Percentiles rank a stretch among this genome's conserved stretches.
These are phyloP conservation scores for Microctenopoma steveboyesi DNA, from an alignment of 2,797 vertebrate genomes.

Conservation along the genomic window DNA sequence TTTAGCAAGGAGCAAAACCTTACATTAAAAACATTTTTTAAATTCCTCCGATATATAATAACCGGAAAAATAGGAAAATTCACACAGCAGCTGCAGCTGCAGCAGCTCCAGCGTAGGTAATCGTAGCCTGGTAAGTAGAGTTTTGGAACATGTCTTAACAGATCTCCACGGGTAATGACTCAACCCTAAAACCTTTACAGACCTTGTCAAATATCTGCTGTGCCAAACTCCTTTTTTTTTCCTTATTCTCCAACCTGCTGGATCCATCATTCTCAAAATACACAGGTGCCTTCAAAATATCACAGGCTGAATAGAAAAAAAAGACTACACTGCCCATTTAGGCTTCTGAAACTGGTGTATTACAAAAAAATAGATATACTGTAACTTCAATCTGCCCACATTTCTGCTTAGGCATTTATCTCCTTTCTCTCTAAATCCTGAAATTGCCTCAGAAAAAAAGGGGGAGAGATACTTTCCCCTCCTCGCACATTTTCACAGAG, in stretches of 20 bases:
- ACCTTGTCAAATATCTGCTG: slow-evolving; percentile 67
- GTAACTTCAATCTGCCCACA: slow-evolving; percentile 83
- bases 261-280: slow-evolving; percentile 75
- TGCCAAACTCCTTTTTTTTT: slow-evolving; percentile 45
- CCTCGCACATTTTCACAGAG: slow-evolving; percentile 87
- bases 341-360: slow-evolving; percentile 82
- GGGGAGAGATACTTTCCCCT: slow-evolving; percentile 78
- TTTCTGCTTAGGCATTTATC: slow-evolving; percentile 92
- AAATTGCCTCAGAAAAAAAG: slow-evolving; percentile 91
- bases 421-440: slow-evolving; percentile 96
- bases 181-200: slow-evolving; percentile 75
- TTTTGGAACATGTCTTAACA: slow-evolving; percentile 71
- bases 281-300: slow-evolving; percentile 74
- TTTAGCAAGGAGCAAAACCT: slow-evolving; percentile 24
- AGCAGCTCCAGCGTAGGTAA: slow-evolving; percentile 46
- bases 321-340: slow-evolving; percentile 66
- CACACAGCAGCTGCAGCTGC: slow-evolving; percentile 27
- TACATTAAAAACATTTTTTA: slow-evolving; percentile 17
- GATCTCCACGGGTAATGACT: slow-evolving; percentile 75
- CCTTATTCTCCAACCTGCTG: slow-evolving; percentile 48
- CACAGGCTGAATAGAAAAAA: slow-evolving; percentile 49
- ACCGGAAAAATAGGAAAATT: slow-evolving; percentile 28
- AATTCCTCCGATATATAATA: slow-evolving; percentile 50
- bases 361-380: slow-evolving; percentile 83
- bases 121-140: slow-evolving; percentile 59